These are phyloP conservation scores for Drosophila demipolita DNA, from an alignment of 2,888 invertebrate species.

Conservation along the genomic window DNA sequence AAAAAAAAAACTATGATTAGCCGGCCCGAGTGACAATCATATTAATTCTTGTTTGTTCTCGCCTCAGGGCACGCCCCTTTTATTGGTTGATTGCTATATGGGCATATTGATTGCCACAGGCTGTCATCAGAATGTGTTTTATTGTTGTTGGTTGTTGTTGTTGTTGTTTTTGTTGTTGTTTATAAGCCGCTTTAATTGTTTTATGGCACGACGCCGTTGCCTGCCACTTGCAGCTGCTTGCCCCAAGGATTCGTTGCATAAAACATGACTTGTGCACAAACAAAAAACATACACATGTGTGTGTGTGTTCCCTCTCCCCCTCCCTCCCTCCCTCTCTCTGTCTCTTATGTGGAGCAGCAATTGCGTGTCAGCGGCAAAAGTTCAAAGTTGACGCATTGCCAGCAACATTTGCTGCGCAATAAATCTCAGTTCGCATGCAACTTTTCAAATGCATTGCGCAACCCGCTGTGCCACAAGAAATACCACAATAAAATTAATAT, in stretches of 20 bases:
- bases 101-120: conserved; percentile 13
- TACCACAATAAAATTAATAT: not conserved
- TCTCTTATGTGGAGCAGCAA: conserved; percentile 48
- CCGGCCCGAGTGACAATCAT: conserved; percentile 54
- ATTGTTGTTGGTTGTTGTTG: conserved; percentile 18
- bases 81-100: conserved; percentile 15
- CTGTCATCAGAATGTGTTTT: conserved; percentile 27
- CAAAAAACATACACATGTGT: conserved; percentile 2
- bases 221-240: conserved; percentile 50
- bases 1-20: conserved; percentile 44
- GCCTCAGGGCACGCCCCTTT: not conserved
- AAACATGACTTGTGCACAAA: conserved; percentile 44
- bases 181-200: conserved; percentile 71
- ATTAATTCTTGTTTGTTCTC: conserved; percentile 51
- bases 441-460: conserved; percentile 39
- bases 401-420: conserved; percentile 49
- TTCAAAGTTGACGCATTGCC: conserved; percentile 61
- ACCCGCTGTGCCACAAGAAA: conserved; percentile 15
- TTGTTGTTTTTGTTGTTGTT: conserved; percentile 29
- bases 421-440: conserved; percentile 43
- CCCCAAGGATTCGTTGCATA: conserved; percentile 57
- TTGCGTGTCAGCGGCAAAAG: conserved; percentile 64
- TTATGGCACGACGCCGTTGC: conserved; percentile 55
- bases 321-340: not conserved
- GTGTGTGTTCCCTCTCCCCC: conserved; percentile 11